A percentile compares a stretch with the other conserved stretches of the same genome.
phyloP scores from a whole-genome alignment of 1,140 invertebrate species.

The Drosophila leontia region DNA sequence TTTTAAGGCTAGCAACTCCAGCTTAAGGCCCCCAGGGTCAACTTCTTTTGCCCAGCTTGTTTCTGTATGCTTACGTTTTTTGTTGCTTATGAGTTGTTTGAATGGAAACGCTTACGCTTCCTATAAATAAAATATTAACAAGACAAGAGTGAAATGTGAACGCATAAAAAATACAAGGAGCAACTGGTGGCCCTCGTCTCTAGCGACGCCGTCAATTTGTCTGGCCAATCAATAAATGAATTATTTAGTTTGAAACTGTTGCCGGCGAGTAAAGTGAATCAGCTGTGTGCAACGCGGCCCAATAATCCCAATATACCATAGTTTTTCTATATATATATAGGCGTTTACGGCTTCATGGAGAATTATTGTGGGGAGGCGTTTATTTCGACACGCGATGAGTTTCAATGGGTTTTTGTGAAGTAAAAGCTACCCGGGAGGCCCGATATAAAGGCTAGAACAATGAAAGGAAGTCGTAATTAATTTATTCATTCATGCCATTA shows the following conservation, averaged over 20 bases:
- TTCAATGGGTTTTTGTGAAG: conserved; percentile 21
- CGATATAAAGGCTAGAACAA: conserved; percentile 7
- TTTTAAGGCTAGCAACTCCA: conserved; percentile 35
- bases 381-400: conserved; percentile 42
- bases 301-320: conserved; percentile 21
- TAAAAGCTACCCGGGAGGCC: not conserved
- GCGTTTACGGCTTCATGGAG: conserved; percentile 19
- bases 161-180: conserved; percentile 12
- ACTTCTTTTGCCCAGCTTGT: conserved; percentile 58
- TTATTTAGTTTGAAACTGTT: conserved; percentile 54
- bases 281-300: conserved; percentile 61
- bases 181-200: conserved; percentile 63
- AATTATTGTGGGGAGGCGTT: conserved; percentile 25
- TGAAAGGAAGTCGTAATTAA: conserved; percentile 22
- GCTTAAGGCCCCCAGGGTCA: conserved; percentile 43
- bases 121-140: conserved; percentile 58
- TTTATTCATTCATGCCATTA: conserved; percentile 6
- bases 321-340: conserved; percentile 18
- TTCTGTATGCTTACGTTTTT: conserved; percentile 23
- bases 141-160: conserved; percentile 17
- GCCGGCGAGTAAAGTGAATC: conserved; percentile 46
- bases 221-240: conserved; percentile 75
- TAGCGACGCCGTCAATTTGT: conserved; percentile 60
- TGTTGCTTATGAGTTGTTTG: conserved; percentile 35
- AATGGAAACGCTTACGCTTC: conserved; percentile 30